Percentiles rank a stretch among this genome's conserved stretches.
Evolutionary conservation across 1,140 invertebrate genomes (phyloP).

Genomic region (Drosophila suzukii): DNA sequence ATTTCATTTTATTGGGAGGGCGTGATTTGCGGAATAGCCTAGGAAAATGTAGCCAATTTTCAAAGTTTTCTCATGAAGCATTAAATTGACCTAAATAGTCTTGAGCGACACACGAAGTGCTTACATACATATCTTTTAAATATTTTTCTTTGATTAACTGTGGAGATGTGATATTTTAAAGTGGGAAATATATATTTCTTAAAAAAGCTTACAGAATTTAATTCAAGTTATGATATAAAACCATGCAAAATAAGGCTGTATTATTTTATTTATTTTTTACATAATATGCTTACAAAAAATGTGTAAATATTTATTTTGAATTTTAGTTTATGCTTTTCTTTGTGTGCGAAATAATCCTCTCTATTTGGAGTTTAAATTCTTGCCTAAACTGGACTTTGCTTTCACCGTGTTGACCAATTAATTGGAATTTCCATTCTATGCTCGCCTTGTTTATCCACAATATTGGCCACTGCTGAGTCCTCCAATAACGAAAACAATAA

Average conservation of each 20-base stretch:
- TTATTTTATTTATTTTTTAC: too few species aligned
- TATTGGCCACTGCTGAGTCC: conserved; percentile 15
- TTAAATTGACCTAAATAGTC: conserved; percentile 18
- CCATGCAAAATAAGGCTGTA: too few species aligned
- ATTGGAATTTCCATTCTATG: conserved; percentile 9
- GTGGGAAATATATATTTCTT: not conserved
- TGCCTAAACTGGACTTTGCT: not conserved
- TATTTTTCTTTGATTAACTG: not conserved
- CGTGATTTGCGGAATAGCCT: conserved; percentile 8
- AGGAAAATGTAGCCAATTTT: conserved; percentile 6
- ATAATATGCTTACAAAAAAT: too few species aligned
- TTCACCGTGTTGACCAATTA: conserved; percentile 1
- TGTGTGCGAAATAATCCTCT: not conserved
- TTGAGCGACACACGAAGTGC: not conserved
- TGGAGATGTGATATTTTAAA: not conserved
- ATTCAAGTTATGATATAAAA: too few species aligned
- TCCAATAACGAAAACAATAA: conserved; percentile 32
- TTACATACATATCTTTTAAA: not conserved
- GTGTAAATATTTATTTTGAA: too few species aligned
- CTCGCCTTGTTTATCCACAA: conserved; percentile 12
- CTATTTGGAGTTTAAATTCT: not conserved
- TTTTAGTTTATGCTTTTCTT: too few species aligned
- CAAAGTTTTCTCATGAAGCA: conserved; percentile 12
- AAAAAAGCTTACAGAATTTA: too few species aligned
- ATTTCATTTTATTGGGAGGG: conserved; percentile 15